A percentile compares a stretch with the other conserved stretches of the same genome.
phyloP scores from a whole-genome alignment of 2,797 vertebrate genomes.

The Antrozous pallidus region DNA sequence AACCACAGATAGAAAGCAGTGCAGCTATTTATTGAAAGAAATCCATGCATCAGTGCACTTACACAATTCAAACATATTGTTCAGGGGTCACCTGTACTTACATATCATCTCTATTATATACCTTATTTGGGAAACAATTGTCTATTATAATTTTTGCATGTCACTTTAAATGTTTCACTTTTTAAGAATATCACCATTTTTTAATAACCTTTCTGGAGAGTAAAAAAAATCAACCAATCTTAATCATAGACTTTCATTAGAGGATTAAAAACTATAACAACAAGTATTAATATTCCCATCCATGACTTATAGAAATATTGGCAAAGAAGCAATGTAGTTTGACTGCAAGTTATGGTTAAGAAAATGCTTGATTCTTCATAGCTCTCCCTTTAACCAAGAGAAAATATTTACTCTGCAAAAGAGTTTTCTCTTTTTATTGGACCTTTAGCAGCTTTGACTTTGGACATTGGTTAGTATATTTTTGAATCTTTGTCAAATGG shows the following conservation, averaged over 20 bases:
- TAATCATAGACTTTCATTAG: neutral
- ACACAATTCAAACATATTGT: neutral
- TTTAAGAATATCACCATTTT: neutral
- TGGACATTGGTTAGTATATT: neutral
- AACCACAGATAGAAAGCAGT: neutral
- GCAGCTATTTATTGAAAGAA: neutral
- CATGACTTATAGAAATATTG: constrained; percentile 4
- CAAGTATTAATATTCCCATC: constrained; percentile 11
- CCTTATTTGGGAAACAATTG: neutral
- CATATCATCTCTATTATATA: neutral
- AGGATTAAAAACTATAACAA: neutral
- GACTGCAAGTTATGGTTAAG: neutral
- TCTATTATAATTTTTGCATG: neutral
- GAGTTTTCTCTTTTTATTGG: neutral
- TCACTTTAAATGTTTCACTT: neutral
- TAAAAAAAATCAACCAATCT: neutral
- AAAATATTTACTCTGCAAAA: constrained; percentile 34
- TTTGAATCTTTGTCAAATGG: constrained; percentile 47
- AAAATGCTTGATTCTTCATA: neutral
- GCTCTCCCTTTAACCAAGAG: neutral
- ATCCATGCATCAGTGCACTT: neutral
- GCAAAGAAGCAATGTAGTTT: neutral
- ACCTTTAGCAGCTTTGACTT: constrained; percentile 39
- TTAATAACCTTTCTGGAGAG: neutral
- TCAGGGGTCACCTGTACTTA: neutral